Evolutionary conservation across 2,888 invertebrate genomes (phyloP), one percentile per base, ranked within the genome.

Genomic region (Orthonychiurus folsomi): DNA sequence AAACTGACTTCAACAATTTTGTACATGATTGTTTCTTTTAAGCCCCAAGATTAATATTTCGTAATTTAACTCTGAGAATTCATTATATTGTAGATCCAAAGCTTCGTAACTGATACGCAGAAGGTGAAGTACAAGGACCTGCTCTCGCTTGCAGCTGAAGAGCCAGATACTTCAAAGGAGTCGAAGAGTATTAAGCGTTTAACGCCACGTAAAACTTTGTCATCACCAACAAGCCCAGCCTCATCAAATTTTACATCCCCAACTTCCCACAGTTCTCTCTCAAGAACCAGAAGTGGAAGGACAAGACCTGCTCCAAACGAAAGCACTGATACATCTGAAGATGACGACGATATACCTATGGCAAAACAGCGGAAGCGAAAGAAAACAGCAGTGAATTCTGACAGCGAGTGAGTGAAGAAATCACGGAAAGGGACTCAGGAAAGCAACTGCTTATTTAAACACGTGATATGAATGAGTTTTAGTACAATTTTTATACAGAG

Each of bases 71-170:
- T n/a, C 12, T 20, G 23, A n/a, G 23, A 18, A 47, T n/a, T 5
- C 37, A 2, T 52, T 48, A 18, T 23, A 24, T 54, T 50, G 18
- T 56, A 72, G 72, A 69, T 73, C 50, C 71, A 71, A 66, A 67
- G 68, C 61, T 73, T 71, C 71, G 71, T 70, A 77, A 89, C 84
- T 75, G 95, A 95, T 77, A 84, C 86, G 73, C 86, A 92, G 79
- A 87, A 90, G 81, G 89, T 89, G 79, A 90, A 89, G 81, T 94
- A 89, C 78, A 87, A 88, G 76, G 92, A 93, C 75, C 81, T 95
- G 73, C 89, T 94, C 77, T 87, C 90, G 5, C 80, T 95, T 72
- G 89, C 37, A 5, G 91, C 91, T 75, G 91, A 91, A 75, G 92
- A 91, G 27, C 50, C 69, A 56, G 68, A 70, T 58, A 56, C 61